A percentile compares a stretch with the other conserved stretches of the same genome.
phyloP scores from a whole-genome alignment of 1,140 invertebrate species.

The Hycleus cichorii region DNA sequence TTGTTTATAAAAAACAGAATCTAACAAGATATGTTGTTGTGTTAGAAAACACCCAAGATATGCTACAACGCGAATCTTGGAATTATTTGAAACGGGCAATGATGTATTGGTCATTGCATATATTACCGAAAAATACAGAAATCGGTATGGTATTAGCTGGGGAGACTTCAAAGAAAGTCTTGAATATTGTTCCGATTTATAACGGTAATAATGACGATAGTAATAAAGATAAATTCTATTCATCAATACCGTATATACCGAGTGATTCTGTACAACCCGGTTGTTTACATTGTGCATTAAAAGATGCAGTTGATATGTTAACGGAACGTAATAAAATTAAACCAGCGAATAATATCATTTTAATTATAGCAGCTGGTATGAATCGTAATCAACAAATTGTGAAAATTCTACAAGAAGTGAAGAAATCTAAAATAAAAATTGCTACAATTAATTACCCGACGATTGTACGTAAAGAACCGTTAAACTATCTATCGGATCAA shows the following conservation, averaged over 20 bases:
- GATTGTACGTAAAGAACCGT: slow-evolving; percentile 33
- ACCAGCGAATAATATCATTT: slow-evolving; percentile 47
- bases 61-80: slow-evolving; percentile 51
- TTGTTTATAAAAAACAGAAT: slow-evolving; percentile 44
- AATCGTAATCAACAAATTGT: slow-evolving; percentile 31
- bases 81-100: slow-evolving; percentile 49
- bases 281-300: slow-evolving; percentile 47
- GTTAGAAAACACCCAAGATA: slow-evolving; percentile 49
- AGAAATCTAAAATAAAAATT: slow-evolving; percentile 39
- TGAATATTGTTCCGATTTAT: slow-evolving; percentile 27
- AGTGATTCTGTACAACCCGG: slow-evolving; percentile 41
- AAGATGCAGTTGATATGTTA: slow-evolving; percentile 46
- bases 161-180: slow-evolving; percentile 36
- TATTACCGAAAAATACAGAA: slow-evolving; percentile 46
- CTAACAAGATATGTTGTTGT: slow-evolving; percentile 48
- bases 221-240: slow-evolving; percentile 42
- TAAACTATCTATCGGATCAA: slow-evolving; percentile 43
- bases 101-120: slow-evolving; percentile 49
- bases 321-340: slow-evolving; percentile 38
- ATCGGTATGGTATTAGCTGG: slow-evolving; percentile 43
- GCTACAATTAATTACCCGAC: slow-evolving; percentile 47
- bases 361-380: slow-evolving; percentile 45
- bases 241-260: slow-evolving; percentile 46
- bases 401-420: slow-evolving; percentile 35
- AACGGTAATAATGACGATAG: slow-evolving; percentile 33